Conservation (phyloP, 1,140 invertebrate species). For the Cotesia chilonis region DNA sequence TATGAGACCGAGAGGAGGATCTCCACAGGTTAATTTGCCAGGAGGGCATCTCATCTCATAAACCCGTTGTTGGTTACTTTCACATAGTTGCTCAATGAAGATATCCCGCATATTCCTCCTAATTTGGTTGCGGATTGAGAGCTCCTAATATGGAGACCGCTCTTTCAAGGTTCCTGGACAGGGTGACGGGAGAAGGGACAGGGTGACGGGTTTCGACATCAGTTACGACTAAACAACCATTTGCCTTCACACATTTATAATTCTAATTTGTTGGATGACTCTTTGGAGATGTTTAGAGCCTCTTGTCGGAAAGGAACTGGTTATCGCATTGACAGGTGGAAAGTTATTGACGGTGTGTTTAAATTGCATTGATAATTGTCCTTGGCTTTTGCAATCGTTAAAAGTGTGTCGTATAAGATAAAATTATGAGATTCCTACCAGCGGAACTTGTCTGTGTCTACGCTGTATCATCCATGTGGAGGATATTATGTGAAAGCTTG, state of each 20-base stretch:
- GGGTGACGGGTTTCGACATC: background rate
- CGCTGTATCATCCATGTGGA: too few species aligned
- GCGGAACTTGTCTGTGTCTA: too few species aligned
- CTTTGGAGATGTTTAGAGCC: too few species aligned
- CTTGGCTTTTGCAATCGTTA: background rate
- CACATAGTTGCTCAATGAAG: slow-evolving; percentile 15
- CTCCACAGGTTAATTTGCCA: too few species aligned
- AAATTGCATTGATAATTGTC: slow-evolving; percentile 11
- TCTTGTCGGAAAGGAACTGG: too few species aligned
- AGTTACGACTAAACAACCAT: background rate
- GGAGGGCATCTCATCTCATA: too few species aligned
- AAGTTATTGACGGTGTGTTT: background rate
- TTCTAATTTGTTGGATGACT: too few species aligned
- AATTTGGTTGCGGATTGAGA: slow-evolving; percentile 31
- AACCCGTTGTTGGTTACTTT: background rate
- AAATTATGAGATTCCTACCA: too few species aligned
- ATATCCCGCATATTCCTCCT: slow-evolving; percentile 18
- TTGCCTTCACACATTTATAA: background rate
- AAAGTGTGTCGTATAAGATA: background rate
- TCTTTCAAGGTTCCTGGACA: too few species aligned
- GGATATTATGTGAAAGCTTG: background rate
- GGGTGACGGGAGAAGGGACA: background rate
- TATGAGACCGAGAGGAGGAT: too few species aligned
- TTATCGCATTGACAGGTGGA: slow-evolving; percentile 5
- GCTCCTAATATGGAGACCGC: slow-evolving; percentile 33